Base-by-base conservation (phyloP, 2,797 vertebrate species). In the Erpetoichthys calabaricus region DNA sequence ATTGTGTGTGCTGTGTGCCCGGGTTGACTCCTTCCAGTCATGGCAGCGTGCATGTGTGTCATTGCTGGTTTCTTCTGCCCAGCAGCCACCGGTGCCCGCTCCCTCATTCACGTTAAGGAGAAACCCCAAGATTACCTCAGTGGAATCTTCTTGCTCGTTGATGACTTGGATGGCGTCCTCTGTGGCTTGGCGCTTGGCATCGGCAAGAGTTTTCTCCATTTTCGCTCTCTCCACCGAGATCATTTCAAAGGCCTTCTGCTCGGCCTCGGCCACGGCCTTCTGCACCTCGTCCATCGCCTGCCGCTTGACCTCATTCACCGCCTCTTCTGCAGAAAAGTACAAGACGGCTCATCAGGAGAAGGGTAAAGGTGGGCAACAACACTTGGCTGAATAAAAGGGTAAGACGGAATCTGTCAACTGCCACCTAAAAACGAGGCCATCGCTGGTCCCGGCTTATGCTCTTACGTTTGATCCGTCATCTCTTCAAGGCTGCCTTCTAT, bases 281-380 rank as follows among this genome's bases (percentile, higher is more conserved):
- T 98, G 95, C 46, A 98, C 91, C 82, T 98, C 94, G 0, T 94
- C 95, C 93, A 98, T 95, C 64, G 95, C 95, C 85, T 98, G 95
- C 3, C 94, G 89, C 76, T 98, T 98, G 75, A 98, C 95, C 74
- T 98, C 94, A 25, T 98, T 98, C 76, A 98, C 95, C 0, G 95
- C 95, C 71, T 98, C 95, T 79, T 98, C 95, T 98, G 60, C 1
- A 72, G 70, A 73, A 25, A 64, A 67, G 64, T 65, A 62, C 67
- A 25, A 73, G 65, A 67, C 49, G 47, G 8, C 8, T 25, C 42
- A 58, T 8, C 44, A 47, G 44, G 45, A 52, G 3, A 57, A 1
- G 8, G 42, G 47, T 9, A 56, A 45, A 52, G 43, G 42, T 50
- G 3, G 1, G 7, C 44, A 42, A 10, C 47, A 45, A 25, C n/a